Evolutionary conservation across 2,888 invertebrate genomes (phyloP), one percentile per base, ranked within the genome.

Genomic region (Scaptomyza parva): DNA sequence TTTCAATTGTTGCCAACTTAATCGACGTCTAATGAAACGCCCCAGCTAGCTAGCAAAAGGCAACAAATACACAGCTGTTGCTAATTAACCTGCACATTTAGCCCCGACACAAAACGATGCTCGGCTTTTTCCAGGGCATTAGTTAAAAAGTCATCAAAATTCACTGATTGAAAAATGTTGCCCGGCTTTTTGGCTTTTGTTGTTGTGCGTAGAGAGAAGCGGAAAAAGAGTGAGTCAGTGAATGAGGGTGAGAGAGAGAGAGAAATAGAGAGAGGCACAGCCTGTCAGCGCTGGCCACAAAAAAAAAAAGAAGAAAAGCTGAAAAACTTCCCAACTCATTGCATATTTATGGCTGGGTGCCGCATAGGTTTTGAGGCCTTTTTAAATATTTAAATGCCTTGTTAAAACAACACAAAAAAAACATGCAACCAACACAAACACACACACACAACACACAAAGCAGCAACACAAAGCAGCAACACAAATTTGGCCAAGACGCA

Each of bases 341-440:
- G 86, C 85, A 86, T 83, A 83, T 86, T 83, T 84, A 86, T 66
- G 60, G 65, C 44, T 59, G 73, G 72, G 52, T 63, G 62, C 63
- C 54, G 60, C 80, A 73, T 67, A 70, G 70, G 66, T 66, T 76
- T 74, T 65, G 63, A 53, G 65, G 66, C 67, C 70, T 66, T 80
- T 79, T 82, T 72, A 86, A 86, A 82, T 86, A 82, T 82, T 82
- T 86, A 86, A 82, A 86, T 82, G 69, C 74, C 71, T 71, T 72
- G 73, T 41, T 59, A 65, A 73, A 75, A 75, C 73, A 73, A 65
- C 51, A 64, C 64, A 75, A 75, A 73, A 66, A 17, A 71, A 61
- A 57, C 64, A 60, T 59, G 55, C 48, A 74, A 53, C 60, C 26
- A n/a, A n/a, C n/a, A n/a, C n/a, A n/a, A n/a, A 18, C 45, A 47